phyloP scores from a whole-genome alignment of 2,113 vertebrate species.

The Hepsetus odoe region DNA sequence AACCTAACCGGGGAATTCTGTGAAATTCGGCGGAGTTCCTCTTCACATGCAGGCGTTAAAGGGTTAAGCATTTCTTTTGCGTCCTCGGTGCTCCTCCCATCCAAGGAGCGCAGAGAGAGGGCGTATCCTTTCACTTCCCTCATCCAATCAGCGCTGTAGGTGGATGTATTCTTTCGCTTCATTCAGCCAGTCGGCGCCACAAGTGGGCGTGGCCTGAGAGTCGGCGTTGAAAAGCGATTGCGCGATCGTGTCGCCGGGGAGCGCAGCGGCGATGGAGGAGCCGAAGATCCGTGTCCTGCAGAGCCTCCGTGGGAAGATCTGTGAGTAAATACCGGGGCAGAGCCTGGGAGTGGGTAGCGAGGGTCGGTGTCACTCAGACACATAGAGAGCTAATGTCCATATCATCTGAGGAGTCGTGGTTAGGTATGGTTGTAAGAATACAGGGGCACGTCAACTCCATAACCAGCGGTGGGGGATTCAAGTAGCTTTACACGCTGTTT shows the following conservation, averaged over 20 bases:
- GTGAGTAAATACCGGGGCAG: constrained; percentile 75
- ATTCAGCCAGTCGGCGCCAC: neutral
- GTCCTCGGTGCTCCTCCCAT: no score
- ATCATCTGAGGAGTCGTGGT: no score
- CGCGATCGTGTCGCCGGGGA: neutral
- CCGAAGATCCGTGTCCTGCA: constrained; percentile 81
- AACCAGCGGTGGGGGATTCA: no score
- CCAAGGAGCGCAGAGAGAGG: no score
- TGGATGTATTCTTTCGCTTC: neutral
- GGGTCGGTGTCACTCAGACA: no score
- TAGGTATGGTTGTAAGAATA: no score
- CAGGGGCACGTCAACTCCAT: no score
- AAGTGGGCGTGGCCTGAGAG: neutral
- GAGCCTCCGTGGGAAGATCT: constrained; percentile 86
- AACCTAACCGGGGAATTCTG: no score
- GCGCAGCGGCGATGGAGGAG: constrained; percentile 41
- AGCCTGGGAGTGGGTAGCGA: no score
- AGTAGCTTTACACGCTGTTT: no score
- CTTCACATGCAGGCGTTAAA: neutral
- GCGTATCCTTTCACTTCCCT: neutral
- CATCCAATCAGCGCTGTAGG: neutral
- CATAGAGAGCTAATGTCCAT: no score
- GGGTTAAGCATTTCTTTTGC: neutral
- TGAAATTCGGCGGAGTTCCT: neutral
- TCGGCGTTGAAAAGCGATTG: neutral